Evolutionary conservation across 2,113 vertebrate species (phyloP), one percentile per base, ranked within the genome.

Genomic region (Fulica atra): DNA sequence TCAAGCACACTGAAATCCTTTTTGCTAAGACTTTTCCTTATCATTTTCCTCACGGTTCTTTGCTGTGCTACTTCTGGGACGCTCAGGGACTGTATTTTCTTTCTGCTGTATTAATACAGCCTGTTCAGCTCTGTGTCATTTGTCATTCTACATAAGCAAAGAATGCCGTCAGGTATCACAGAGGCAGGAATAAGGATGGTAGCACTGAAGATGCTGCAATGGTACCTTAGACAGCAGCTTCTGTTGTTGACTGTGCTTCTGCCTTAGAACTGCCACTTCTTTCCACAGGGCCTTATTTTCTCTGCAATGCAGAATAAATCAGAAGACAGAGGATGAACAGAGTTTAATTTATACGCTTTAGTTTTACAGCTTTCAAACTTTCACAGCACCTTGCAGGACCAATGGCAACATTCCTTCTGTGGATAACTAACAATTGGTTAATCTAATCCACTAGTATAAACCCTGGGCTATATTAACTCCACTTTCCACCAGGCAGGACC

Each of bases 201-300:
- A 83, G 83, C 92, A 89, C 94, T 90, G 92, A 94, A 97, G 96
- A 94, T 88, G 88, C 77, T 95, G 88, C 92, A 92, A 51, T 83
- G 84, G 88, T 96, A 98, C 97, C 97, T 98, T 97, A 79, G 97
- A 97, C 77, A 98, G 94, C 76, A 98, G 92, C 84, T 97, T 97
- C 95, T 98, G 97, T 95, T 98, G 97, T 76, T 98, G 97, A 85
- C 72, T 94, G 92, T 98, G 96, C 79, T 97, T 98, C 93, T 98
- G 95, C 79, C 92, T 97, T 77, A 98, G 87, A 81, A 82, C 96
- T 79, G 96, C 94, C 84, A 98, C 94, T 93, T 98, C 97, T 86
- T 97, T 95, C 94, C 97, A 96, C 83, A 98, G 90, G 48, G 93
- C 82, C 87, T 96, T 66, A 93, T 98, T 98, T 96, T 98, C 96